Percentiles rank a stretch among this genome's conserved stretches.
These are phyloP conservation scores for Styela plicata DNA, from an alignment of 23 tunicate genomes.

Conservation along the genomic window DNA sequence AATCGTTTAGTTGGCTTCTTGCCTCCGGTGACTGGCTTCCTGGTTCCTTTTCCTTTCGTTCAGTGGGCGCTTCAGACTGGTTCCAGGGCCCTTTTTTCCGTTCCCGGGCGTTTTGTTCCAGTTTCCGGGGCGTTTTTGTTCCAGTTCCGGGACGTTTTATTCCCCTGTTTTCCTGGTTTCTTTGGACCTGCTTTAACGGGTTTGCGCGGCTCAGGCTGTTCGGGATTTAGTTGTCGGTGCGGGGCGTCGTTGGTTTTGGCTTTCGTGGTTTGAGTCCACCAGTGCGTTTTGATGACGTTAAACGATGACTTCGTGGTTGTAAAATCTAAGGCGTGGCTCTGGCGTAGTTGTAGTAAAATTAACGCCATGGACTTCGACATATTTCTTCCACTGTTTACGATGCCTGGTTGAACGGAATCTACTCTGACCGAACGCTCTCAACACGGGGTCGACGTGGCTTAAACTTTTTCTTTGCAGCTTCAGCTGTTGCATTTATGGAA, in stretches of 20 bases:
- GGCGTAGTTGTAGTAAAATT: neutral
- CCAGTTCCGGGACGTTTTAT: too few species aligned
- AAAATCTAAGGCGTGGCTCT: neutral
- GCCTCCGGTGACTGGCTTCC: neutral
- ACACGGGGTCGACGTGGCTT: constrained; percentile 1
- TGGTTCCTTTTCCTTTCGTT: neutral
- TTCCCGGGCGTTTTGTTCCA: neutral
- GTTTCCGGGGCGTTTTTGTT: too few species aligned
- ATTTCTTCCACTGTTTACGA: neutral
- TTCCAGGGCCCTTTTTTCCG: neutral
- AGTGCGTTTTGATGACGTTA: neutral
- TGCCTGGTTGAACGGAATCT: constrained; percentile 17
- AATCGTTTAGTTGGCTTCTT: neutral
- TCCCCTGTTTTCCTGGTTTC: neutral
- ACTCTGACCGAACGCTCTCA: neutral
- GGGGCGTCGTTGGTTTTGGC: neutral
- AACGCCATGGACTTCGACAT: neutral
- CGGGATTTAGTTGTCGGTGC: neutral
- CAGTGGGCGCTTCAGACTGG: too few species aligned
- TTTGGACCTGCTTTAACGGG: neutral
- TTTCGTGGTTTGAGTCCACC: too few species aligned
- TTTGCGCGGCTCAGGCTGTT: too few species aligned
- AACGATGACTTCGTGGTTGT: neutral
- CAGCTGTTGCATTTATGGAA: neutral
- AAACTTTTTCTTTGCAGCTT: neutral